Evolutionary conservation across 1,140 invertebrate species (phyloP), one percentile per base, ranked within the genome.

Genomic region (Euwallacea fornicatus): DNA sequence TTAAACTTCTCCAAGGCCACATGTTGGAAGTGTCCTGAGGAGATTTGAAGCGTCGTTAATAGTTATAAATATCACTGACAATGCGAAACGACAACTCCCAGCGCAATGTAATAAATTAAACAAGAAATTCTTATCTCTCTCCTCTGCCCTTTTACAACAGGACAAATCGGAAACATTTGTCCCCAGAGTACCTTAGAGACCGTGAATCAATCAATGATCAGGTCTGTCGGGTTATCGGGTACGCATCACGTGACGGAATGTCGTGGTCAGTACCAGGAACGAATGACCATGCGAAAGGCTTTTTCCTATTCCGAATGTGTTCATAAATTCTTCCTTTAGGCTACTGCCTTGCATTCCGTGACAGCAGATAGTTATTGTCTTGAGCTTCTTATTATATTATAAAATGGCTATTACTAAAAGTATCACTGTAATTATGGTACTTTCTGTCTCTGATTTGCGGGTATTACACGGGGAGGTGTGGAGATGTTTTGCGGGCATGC

Each of bases 241-340:
- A 68, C 59, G 59, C 43, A 58, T 74, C 73, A 74, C 73, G 73
- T 74, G 73, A 62, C 66, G 73, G 73, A 74, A 74, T 74, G 73
- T 69, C 64, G 65, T 66, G 69, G 69, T 65, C 73, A 72, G 72
- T 74, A 71, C 73, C 65, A 70, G 69, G 73, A 74, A 72, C n/a
- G 73, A 74, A 69, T 72, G 68, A 65, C 53, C 65, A 74, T 68
- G 61, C 64, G 66, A 68, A 74, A 62, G 58, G 61, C 73, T 64
- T 44, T 65, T 71, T 72, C 55, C 69, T 71, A 71, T 66, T 16
- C 62, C 69, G 42, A 71, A 71, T 71, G 69, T 70, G 68, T 63
- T 70, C 63, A 63, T 70, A 63, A 70, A 63, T 70, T 47, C 50
- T 70, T 66, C 65, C 68, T 66, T 63, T 69, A 65, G 43, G 72